A percentile compares a stretch with the other conserved stretches of the same genome.
phyloP scores from a whole-genome alignment of 1,140 invertebrate genomes.

The Zophobas morio region DNA sequence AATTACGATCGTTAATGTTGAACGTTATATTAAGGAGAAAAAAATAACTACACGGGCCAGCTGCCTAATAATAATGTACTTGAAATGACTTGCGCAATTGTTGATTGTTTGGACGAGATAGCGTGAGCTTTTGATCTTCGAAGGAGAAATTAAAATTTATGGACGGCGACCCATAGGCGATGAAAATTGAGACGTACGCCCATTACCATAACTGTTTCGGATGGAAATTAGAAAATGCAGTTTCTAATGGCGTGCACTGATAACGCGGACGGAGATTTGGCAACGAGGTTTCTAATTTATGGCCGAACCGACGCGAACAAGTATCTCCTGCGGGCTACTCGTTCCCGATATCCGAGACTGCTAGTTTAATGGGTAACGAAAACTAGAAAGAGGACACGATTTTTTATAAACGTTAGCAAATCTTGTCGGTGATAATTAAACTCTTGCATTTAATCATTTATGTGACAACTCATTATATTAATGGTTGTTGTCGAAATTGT shows the following conservation, averaged over 20 bases:
- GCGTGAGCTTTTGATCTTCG: slow-evolving; percentile 20
- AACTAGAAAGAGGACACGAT: too few relatives aligned
- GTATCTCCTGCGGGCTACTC: too few relatives aligned
- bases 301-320: too few relatives aligned
- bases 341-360: too few relatives aligned
- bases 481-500: too few relatives aligned
- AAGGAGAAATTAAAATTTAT: slow-evolving; percentile 21
- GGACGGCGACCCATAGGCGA: not conserved
- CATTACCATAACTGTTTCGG: slow-evolving; percentile 8
- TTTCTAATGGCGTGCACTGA: not conserved
- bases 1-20: slow-evolving; percentile 17
- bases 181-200: slow-evolving; percentile 20
- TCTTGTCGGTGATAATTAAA: too few relatives aligned
- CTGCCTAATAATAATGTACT: slow-evolving; percentile 24
- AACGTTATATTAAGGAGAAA: not conserved
- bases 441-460: too few relatives aligned
- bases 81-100: slow-evolving; percentile 31
- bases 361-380: too few relatives aligned
- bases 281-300: too few relatives aligned
- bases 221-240: slow-evolving; percentile 35
- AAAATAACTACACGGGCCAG: slow-evolving; percentile 1
- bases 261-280: too few relatives aligned
- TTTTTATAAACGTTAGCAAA: too few relatives aligned
- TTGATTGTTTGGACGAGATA: slow-evolving; percentile 5
- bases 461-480: too few relatives aligned